Percentiles rank a stretch among this genome's conserved stretches.
These are phyloP conservation scores for Alfaro cultratus DNA, from an alignment of 2,797 vertebrate genomes.

Conservation along the genomic window DNA sequence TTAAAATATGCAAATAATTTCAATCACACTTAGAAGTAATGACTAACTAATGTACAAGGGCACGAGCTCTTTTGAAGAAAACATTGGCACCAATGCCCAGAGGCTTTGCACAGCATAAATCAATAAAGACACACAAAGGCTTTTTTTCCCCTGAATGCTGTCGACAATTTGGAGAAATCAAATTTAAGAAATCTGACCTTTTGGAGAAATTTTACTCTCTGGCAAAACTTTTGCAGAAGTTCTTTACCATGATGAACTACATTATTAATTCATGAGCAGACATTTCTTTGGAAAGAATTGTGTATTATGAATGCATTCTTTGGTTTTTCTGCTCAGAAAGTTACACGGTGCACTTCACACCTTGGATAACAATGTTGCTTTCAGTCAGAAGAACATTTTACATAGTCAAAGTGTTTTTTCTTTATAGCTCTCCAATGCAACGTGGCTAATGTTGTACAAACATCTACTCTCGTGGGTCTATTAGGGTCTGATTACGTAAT, in stretches of 20 bases:
- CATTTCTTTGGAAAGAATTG: background rate
- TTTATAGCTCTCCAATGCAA: background rate
- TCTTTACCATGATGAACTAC: background rate
- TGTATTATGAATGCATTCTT: background rate
- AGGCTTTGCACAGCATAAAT: background rate
- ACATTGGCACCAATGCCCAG: background rate
- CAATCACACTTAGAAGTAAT: background rate
- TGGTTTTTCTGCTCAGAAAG: background rate
- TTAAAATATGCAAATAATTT: background rate
- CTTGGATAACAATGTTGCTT: background rate
- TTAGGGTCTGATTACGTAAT: background rate
- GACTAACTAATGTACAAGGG: background rate
- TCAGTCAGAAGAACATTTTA: background rate
- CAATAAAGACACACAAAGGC: background rate
- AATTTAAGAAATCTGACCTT: background rate
- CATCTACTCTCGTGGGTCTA: background rate
- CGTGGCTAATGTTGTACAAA: background rate
- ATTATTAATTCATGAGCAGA: background rate
- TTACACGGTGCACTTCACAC: background rate
- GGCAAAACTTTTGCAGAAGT: background rate
- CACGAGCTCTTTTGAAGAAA: background rate
- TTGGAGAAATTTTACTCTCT: background rate
- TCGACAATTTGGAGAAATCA: background rate
- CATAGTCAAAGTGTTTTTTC: background rate
- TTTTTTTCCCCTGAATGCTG: background rate